Evolutionary conservation across 2,797 vertebrate species (phyloP), one percentile per base, ranked within the genome.

Genomic region (Sphenopsis melanotis): DNA sequence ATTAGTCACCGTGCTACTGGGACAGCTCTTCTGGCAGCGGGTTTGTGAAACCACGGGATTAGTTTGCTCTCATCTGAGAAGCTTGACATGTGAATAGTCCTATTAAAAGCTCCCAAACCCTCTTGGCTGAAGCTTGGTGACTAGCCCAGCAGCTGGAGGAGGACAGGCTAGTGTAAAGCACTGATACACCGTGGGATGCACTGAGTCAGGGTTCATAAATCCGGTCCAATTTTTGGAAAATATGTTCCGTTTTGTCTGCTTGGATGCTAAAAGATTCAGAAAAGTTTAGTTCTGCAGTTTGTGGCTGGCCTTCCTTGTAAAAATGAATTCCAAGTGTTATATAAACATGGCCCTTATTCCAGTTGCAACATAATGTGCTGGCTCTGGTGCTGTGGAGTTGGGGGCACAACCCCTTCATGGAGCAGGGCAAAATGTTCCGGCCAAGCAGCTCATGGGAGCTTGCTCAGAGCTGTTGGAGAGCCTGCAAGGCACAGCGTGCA

Each of bases 271-370:
- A 72, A 68, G 81, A 64, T 60, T 82, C 56, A 88, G 82, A 80
- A 89, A 59, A 92, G 82, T 89, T 89, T 64, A 60, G 61, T 91
- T 72, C 74, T 83, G 63, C 88, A 90, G 50, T 55, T 78, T 69
- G 84, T 77, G 75, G 64, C 72, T 95, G 89, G 71, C 94, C 32
- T 85, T 74, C 26, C 30, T 75, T 16, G 1, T 69, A 16, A 69
- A 86, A 83, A 30, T 55, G 36, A 65, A 65, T 93, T 95, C 94
- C 94, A 91, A 96, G 76, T 86, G 91, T 95, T 95, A 96, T 41
- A 94, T 96, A 96, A 96, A 92, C 72, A 68, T 32, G 61, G 61
- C 69, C 42, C 34, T 61, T 74, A 69, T 65, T 96, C 84, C 91
- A 83, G 82, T 94, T 95, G 82, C 76, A 92, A 83, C 90, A 92